A percentile compares a stretch with the other conserved stretches of the same genome.
Evolutionary conservation across 2,113 vertebrate genomes (phyloP).

Genomic region (Pithys albifrons): DNA sequence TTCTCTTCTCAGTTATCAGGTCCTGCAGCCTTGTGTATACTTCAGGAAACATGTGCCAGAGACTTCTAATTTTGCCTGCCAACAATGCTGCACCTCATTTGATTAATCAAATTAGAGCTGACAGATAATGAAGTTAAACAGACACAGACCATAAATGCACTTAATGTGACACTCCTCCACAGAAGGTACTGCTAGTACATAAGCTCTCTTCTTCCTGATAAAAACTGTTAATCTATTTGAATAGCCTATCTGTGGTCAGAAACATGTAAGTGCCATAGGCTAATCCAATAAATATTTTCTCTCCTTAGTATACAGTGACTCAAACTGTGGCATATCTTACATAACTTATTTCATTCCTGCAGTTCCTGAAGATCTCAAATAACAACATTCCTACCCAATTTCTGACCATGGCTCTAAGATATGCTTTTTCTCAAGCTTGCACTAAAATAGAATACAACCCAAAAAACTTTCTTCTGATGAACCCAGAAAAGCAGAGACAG

Average conservation of each 20-base stretch:
- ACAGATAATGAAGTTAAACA: neutral
- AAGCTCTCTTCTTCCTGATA: neutral
- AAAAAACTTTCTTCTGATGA: neutral
- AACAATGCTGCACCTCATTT: neutral
- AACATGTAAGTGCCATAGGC: neutral
- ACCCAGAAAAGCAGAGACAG: neutral
- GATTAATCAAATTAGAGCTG: neutral
- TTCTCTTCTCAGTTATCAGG: neutral
- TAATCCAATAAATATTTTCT: neutral
- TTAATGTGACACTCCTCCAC: neutral
- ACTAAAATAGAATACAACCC: neutral
- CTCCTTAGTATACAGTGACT: neutral
- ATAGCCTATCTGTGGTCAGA: fast-evolving
- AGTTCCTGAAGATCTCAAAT: neutral
- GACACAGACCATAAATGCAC: neutral
- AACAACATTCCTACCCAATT: neutral
- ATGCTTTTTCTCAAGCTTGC: neutral
- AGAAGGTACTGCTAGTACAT: neutral
- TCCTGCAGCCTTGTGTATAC: neutral
- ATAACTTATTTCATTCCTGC: neutral
- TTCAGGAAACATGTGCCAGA: neutral
- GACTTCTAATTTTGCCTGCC: neutral
- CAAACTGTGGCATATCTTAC: neutral
- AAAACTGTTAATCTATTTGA: neutral
- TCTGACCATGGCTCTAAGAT: neutral